Evolutionary conservation across 1,140 invertebrate species (phyloP).

Genomic region (Chionoecetes opilio): DNA sequence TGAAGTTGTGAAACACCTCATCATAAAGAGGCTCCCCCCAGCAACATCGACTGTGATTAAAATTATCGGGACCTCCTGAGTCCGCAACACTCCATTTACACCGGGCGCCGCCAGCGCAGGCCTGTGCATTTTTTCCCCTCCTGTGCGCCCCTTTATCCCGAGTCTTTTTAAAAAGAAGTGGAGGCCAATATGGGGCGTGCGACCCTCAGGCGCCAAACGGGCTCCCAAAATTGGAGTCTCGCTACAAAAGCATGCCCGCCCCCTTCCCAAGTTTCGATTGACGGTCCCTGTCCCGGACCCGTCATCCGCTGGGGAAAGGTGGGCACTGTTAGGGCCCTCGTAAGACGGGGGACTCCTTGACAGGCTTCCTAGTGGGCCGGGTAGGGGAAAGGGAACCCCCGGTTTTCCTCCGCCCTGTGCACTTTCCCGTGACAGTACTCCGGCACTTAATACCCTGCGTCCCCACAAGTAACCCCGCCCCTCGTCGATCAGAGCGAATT

Average conservation of each 20-base stretch:
- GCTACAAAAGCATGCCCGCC: background rate
- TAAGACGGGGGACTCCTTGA: too few relatives aligned
- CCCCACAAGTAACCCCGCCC: too few relatives aligned
- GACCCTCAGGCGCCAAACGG: background rate
- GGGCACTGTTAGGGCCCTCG: too few relatives aligned
- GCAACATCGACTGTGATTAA: background rate
- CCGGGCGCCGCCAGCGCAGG: slow-evolving; percentile 33
- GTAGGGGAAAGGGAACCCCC: too few relatives aligned
- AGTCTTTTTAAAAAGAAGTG: slow-evolving; percentile 20
- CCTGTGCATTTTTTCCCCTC: background rate
- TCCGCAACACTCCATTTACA: background rate
- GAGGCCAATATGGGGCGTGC: background rate
- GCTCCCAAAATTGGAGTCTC: background rate
- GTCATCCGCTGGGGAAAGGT: too few relatives aligned
- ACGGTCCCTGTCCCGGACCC: background rate
- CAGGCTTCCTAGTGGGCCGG: too few relatives aligned
- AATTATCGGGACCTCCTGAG: background rate
- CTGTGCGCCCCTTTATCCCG: background rate
- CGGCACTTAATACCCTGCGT: too few relatives aligned
- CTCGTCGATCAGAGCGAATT: too few relatives aligned
- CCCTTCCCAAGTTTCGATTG: background rate
- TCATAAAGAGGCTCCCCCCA: background rate
- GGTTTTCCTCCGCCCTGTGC: too few relatives aligned
- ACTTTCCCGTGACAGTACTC: too few relatives aligned
- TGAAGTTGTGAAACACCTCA: background rate